Percentiles rank a stretch among this genome's conserved stretches.
Evolutionary conservation across 2,113 vertebrate species (phyloP).

Genomic region (Cyanoliseus patagonus): DNA sequence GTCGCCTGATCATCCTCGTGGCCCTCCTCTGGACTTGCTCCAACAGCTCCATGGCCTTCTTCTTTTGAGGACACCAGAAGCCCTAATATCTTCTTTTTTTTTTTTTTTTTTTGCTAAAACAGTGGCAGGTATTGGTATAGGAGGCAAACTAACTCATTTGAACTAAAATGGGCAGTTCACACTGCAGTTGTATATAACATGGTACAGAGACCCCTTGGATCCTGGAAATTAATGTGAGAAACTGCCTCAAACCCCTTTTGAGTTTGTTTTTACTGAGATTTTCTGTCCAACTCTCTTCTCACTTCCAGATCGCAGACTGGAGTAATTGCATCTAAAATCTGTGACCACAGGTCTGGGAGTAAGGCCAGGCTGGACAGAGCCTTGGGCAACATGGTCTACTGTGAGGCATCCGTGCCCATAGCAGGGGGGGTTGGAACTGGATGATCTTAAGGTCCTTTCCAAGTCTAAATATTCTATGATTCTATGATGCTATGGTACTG

Average conservation of each 20-base stretch:
- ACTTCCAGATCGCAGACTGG: not conserved
- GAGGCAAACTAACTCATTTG: not conserved
- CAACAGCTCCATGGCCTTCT: not conserved
- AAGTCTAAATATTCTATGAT: not conserved
- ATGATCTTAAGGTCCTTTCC: not conserved
- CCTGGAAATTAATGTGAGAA: not conserved
- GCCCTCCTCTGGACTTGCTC: not conserved
- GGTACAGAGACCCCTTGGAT: not conserved
- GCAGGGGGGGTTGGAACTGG: not conserved
- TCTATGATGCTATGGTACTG: fast-evolving
- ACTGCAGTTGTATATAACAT: not conserved
- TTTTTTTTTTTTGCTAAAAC: slow-evolving; percentile 12
- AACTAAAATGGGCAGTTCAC: slow-evolving; percentile 10
- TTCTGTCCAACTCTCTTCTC: not conserved
- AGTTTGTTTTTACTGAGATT: not conserved
- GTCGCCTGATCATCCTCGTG: not conserved
- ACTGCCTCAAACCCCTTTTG: not conserved
- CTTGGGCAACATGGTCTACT: not conserved
- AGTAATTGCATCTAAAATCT: not conserved
- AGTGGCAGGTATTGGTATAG: slow-evolving; percentile 11
- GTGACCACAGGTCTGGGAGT: not conserved
- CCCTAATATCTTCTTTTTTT: slow-evolving; percentile 2
- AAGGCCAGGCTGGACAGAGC: not conserved
- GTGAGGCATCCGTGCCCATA: not conserved
- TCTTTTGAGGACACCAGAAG: not conserved